These are phyloP conservation scores for Nomada lathburiana DNA, from an alignment of 2,888 invertebrate species.

Conservation along the genomic window DNA sequence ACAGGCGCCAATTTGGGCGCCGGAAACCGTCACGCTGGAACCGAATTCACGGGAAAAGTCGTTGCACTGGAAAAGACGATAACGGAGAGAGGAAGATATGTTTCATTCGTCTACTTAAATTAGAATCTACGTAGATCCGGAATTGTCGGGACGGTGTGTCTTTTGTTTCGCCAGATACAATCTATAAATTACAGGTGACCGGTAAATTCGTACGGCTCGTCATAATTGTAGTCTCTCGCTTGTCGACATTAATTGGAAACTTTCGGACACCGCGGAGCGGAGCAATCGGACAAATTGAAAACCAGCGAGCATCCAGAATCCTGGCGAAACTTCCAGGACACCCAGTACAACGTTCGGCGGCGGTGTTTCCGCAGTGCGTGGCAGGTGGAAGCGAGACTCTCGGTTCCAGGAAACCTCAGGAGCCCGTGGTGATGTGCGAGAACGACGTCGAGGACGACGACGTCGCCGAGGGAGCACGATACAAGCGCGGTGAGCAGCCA, in stretches of 20 bases:
- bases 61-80: not conserved
- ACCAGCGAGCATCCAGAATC: not conserved
- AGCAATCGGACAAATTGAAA: not conserved
- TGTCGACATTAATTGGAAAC: not conserved
- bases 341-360: slow-evolving; percentile 64
- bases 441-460: slow-evolving; percentile 50
- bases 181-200: no score
- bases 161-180: no score
- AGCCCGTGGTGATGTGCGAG: slow-evolving; percentile 71
- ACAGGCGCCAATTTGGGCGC: not conserved
- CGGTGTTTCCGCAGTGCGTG: slow-evolving; percentile 66
- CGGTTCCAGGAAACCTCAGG: slow-evolving; percentile 79
- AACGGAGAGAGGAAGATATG: no score
- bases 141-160: no score
- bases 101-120: no score
- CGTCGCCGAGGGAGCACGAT: slow-evolving; percentile 46
- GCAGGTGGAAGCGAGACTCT: slow-evolving; percentile 77
- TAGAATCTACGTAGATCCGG: no score
- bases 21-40: no score
- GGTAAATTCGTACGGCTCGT: no score
- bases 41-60: not conserved
- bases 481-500: slow-evolving; percentile 49
- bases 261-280: not conserved
- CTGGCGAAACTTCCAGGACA: slow-evolving; percentile 68
- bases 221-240: no score